phyloP scores from a whole-genome alignment of 2,888 invertebrate species.

The Plagodis pulveraria region DNA sequence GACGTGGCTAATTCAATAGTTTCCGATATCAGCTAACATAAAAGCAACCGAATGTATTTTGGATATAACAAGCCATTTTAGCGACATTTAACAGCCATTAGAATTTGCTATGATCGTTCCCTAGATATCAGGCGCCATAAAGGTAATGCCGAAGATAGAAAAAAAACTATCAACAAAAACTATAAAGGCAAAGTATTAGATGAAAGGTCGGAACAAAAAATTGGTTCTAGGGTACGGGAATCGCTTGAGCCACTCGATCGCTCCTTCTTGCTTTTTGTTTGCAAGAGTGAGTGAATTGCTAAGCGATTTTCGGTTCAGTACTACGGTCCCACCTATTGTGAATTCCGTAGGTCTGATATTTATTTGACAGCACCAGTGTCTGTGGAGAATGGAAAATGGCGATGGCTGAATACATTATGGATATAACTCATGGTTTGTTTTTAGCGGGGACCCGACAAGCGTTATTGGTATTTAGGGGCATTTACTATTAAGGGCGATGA shows the following conservation, averaged over 20 bases:
- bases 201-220: conserved; percentile 76
- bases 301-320: conserved; percentile 70
- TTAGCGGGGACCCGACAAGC: conserved; percentile 83
- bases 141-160: conserved; percentile 78
- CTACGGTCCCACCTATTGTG: conserved; percentile 79
- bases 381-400: conserved; percentile 85
- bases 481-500: conserved; percentile 74
- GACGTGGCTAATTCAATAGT: conserved; percentile 13
- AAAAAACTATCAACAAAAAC: conserved; percentile 80
- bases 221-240: conserved; percentile 59
- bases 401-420: conserved; percentile 80
- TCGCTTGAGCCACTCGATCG: conserved; percentile 55
- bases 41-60: conserved; percentile 71
- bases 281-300: conserved; percentile 55
- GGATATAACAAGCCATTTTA: conserved; percentile 60
- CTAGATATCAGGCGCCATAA: conserved; percentile 74
- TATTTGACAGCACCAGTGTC: conserved; percentile 83
- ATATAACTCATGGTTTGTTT: conserved; percentile 85
- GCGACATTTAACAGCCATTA: conserved; percentile 71
- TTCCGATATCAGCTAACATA: conserved; percentile 46
- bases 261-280: conserved; percentile 57
- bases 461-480: conserved; percentile 82
- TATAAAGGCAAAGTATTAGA: conserved; percentile 69
- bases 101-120: conserved; percentile 75
- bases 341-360: conserved; percentile 81